Conservation (phyloP, 30 jellyfish, hydroid and myxozoan genomes). For the Turritopsis dohrnii region DNA sequence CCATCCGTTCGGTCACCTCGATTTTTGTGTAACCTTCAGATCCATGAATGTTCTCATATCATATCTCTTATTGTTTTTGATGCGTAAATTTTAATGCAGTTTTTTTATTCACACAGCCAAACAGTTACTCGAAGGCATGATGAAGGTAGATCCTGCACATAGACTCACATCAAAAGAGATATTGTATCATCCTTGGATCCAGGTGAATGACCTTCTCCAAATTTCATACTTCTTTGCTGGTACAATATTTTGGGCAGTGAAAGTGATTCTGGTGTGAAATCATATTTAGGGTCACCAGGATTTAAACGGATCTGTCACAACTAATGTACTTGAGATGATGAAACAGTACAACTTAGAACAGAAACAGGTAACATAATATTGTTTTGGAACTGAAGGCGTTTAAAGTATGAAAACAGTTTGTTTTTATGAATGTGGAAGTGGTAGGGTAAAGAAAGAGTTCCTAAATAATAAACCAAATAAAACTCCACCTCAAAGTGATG, state of each 20-base stretch:
- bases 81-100: neutral
- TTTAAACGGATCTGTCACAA: slow-evolving; percentile 23
- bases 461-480: no score
- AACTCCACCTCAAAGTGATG: no score
- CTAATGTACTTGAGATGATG: slow-evolving; percentile 50
- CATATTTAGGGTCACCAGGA: slow-evolving; percentile 31
- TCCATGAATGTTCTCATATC: neutral
- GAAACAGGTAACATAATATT: slow-evolving; percentile 9
- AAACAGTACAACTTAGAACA: slow-evolving; percentile 39
- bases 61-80: neutral
- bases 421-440: no score
- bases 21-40: neutral
- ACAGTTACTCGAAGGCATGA: slow-evolving; percentile 70
- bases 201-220: slow-evolving; percentile 28
- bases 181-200: slow-evolving; percentile 81
- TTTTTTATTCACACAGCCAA: slow-evolving; percentile 37
- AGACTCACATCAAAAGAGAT: slow-evolving; percentile 86
- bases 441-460: no score
- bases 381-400: neutral
- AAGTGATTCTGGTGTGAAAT: neutral
- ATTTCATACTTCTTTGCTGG: neutral
- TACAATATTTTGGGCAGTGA: neutral
- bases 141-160: slow-evolving; percentile 92
- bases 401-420: no score
- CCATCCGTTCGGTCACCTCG: no score